Percentiles rank a stretch among this genome's conserved stretches.
Conservation (phyloP, 2,113 vertebrate genomes). For the Neomonachus schauinslandi region DNA sequence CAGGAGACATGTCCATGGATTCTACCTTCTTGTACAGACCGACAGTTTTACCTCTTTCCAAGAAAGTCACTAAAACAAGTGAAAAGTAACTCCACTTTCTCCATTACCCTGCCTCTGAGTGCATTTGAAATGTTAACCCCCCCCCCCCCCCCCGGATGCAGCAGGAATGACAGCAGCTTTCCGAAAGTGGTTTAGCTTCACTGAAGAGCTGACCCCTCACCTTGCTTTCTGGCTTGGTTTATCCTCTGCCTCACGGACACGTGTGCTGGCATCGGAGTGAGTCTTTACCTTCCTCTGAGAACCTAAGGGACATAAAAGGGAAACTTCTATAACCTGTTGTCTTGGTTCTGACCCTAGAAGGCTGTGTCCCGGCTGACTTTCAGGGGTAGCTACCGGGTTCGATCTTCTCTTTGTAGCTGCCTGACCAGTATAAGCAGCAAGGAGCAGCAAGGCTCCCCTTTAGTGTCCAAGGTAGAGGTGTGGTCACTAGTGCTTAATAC, state of each 20-base stretch:
- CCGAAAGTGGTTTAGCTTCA: neutral
- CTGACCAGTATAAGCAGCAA: neutral
- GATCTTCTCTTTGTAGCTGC: neutral
- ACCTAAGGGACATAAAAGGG: neutral
- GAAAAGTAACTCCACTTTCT: neutral
- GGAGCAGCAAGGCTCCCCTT: neutral
- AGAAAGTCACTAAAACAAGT: neutral
- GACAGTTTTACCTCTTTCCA: neutral
- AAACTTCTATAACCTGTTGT: neutral
- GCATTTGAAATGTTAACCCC: neutral
- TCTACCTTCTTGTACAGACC: neutral
- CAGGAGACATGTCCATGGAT: neutral
- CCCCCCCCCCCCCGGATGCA: rapidly evolving
- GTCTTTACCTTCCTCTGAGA: neutral
- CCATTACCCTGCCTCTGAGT: neutral
- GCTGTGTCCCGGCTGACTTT: neutral
- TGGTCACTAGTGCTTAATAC: neutral
- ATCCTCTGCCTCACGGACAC: neutral
- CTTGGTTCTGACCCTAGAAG: neutral
- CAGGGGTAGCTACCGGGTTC: neutral
- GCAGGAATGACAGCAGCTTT: neutral
- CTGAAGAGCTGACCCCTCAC: neutral
- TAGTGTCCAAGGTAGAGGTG: neutral
- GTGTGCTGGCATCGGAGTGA: neutral
- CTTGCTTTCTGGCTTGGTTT: neutral